Percentiles rank a stretch among this genome's conserved stretches.
These are phyloP conservation scores for Polymixis lichenea DNA, from an alignment of 2,888 invertebrate genomes.

Conservation along the genomic window DNA sequence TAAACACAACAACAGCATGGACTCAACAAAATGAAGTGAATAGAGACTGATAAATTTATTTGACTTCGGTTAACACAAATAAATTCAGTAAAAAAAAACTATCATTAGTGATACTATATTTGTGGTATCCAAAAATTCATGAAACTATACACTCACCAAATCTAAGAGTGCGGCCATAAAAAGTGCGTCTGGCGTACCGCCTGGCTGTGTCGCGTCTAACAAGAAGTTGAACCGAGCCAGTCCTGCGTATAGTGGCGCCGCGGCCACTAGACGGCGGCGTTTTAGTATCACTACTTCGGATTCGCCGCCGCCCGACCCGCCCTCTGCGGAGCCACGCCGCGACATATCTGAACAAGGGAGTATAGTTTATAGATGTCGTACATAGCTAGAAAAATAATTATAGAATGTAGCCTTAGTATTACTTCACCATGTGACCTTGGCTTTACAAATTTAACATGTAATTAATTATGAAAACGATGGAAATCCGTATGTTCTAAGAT, in stretches of 20 bases:
- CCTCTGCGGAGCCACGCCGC: constrained; percentile 95
- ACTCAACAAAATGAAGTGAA: too few species aligned
- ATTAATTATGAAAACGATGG: not conserved
- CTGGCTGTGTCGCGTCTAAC: constrained; percentile 98
- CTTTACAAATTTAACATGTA: not conserved
- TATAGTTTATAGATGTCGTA: not conserved
- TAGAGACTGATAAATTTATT: too few species aligned
- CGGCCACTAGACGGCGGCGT: constrained; percentile 96
- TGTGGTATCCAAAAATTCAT: too few species aligned
- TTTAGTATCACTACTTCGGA: constrained; percentile 97
- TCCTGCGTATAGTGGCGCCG: constrained; percentile 95
- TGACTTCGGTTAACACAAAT: too few species aligned
- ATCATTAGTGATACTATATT: too few species aligned
- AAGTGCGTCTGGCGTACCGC: constrained; percentile 98
- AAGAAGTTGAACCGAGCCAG: constrained; percentile 97
- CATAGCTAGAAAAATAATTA: not conserved
- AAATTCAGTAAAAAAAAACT: too few species aligned
- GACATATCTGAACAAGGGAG: constrained; percentile 82
- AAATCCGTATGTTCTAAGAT: not conserved
- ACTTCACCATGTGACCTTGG: not conserved
- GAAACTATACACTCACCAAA: constrained; percentile 92
- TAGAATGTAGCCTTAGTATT: not conserved
- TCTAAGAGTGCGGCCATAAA: constrained; percentile 98
- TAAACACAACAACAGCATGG: too few species aligned
- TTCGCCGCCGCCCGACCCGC: constrained; percentile 93